phyloP scores from a whole-genome alignment of 1,140 invertebrate species.

The Ceratina japonica region DNA sequence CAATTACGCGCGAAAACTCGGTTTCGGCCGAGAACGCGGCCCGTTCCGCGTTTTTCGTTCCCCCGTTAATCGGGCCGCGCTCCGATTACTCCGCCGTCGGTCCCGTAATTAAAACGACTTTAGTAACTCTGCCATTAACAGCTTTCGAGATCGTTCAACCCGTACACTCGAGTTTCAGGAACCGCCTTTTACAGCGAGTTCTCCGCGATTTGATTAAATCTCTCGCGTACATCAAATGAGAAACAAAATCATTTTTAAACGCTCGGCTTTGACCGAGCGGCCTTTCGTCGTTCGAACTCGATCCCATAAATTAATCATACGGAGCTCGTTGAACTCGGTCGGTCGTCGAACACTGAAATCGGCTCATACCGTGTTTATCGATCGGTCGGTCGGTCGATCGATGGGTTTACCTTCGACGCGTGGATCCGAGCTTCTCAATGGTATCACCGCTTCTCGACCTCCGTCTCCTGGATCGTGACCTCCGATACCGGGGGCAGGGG shows the following conservation, averaged over 20 bases:
- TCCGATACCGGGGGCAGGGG: constrained; percentile 69
- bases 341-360: not conserved
- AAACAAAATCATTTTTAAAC: too few species aligned
- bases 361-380: not conserved
- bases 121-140: not conserved
- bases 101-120: not conserved
- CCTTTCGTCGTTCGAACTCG: too few species aligned
- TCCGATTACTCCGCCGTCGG: not conserved
- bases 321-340: too few species aligned
- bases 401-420: not conserved
- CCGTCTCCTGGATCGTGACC: constrained; percentile 64
- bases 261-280: too few species aligned
- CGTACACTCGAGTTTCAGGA: not conserved
- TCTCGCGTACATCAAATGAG: too few species aligned
- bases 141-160: not conserved
- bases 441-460: constrained; percentile 68
- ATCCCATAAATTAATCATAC: too few species aligned
- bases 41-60: not conserved
- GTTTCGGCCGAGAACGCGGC: too few species aligned
- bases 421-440: constrained; percentile 1
- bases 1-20: too few species aligned
- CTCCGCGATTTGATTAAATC: too few species aligned
- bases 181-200: not conserved
- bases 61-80: not conserved
- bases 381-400: not conserved